Conservation (phyloP, 2,797 vertebrate genomes). For the Parauchenoglanis ngamensis region DNA sequence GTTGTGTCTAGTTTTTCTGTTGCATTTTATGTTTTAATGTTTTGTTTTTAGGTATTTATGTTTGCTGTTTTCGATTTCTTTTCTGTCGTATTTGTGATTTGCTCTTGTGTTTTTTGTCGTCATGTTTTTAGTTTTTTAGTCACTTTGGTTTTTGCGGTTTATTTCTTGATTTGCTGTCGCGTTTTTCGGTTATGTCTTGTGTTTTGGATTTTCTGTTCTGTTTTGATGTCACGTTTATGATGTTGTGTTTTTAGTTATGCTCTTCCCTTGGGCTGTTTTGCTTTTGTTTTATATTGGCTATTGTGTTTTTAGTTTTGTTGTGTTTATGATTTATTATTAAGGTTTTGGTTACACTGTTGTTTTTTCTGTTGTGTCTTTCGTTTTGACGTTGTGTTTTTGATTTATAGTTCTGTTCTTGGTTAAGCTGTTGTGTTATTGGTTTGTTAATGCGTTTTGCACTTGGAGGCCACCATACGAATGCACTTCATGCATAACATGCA, state of each 20-base stretch:
- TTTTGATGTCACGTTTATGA: too few relatives aligned
- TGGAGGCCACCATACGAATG: background rate
- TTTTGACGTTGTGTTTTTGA: background rate
- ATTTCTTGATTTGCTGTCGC: too few relatives aligned
- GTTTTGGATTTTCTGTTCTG: too few relatives aligned
- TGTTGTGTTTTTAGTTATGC: too few relatives aligned
- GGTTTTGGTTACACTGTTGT: background rate
- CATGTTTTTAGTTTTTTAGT: background rate
- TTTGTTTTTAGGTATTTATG: background rate
- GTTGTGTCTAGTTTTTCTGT: too few relatives aligned
- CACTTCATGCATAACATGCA: too few relatives aligned
- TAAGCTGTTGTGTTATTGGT: background rate
- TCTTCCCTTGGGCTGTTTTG: background rate
- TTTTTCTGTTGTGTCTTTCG: background rate
- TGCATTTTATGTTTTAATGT: too few relatives aligned
- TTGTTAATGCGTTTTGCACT: conserved; percentile 4
- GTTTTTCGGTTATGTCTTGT: too few relatives aligned
- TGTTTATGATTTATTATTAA: background rate
- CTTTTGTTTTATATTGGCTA: too few relatives aligned
- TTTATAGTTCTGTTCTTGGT: background rate
- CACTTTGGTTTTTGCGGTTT: too few relatives aligned
- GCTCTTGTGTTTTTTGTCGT: background rate
- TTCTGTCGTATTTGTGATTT: background rate
- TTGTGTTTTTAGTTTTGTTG: too few relatives aligned
- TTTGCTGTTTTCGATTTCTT: background rate